Base-by-base conservation (phyloP, 1,140 invertebrate species). In the Drosophila prosaltans region DNA sequence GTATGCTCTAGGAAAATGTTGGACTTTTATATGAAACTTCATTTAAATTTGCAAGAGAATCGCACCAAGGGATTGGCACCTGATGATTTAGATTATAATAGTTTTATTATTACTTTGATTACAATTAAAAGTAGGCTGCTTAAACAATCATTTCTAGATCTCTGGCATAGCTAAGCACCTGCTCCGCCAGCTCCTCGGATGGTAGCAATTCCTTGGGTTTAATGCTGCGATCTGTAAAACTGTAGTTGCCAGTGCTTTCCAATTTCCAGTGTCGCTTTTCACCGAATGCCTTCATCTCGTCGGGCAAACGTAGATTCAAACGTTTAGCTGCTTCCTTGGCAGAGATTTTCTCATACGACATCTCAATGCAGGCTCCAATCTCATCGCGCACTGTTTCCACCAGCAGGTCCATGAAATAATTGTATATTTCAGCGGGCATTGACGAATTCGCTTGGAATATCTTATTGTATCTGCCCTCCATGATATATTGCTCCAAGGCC, bases 71-170 rank as follows among this genome's bases (percentile, higher is more conserved):
- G 28, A 4, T 30, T 30, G 4, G 2, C 28, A 30, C 0, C 28
- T 30, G 28, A 4, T 30, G 28, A 51, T 51, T 24, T 51, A 36
- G 32, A 51, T 26, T 51, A 51, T 21, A 51, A 51, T 26, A 26
- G 24, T 9, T 36, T 26, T 16, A 26, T 51, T 51, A 51, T 51
- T 51, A 26, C 24, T 51, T 51, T 10, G 45, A 26, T 51, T 51
- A 26, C 45, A 51, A 26, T 51, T 51, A 51, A 51, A 24, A 10
- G 66, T 51, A 55, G 62, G 45, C 28, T 58, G 43, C 88, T 94
- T 97, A 99, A 63, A 99, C 98, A 94, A 99, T 99, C 97, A 99
- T 99, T 94, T 99, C 99, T 60, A 99, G 94, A 94, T 99, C 98
- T 91, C 97, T 95, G 11, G 99, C 99, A 94, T 99, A 99, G 92